Evolutionary conservation across 2,797 vertebrate species (phyloP).

Genomic region (Natrix natrix): DNA sequence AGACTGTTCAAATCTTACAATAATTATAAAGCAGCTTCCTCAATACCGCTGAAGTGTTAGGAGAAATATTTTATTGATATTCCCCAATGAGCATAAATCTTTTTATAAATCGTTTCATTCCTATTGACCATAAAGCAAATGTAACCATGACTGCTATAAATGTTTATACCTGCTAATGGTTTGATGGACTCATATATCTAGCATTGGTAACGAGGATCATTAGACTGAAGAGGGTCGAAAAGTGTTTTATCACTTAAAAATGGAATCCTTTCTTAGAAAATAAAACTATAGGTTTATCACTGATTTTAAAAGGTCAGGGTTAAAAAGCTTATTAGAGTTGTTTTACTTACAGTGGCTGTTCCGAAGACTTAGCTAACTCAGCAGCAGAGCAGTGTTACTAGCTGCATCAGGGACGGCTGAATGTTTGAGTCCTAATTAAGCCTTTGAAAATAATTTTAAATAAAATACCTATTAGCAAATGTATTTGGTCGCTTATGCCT

Average conservation of each 20-base stretch:
- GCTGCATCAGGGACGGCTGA: conserved; percentile 47
- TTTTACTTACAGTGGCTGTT: conserved; percentile 63
- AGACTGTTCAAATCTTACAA: conserved; percentile 54
- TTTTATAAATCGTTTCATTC: conserved; percentile 72
- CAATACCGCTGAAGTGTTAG: conserved; percentile 62
- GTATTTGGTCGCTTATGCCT: background rate
- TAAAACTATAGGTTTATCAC: conserved; percentile 71
- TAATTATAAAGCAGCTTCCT: conserved; percentile 57
- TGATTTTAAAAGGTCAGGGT: conserved; percentile 73
- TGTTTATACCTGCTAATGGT: conserved; percentile 71
- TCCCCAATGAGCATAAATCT: conserved; percentile 64
- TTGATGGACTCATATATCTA: conserved; percentile 69
- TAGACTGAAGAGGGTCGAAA: conserved; percentile 70
- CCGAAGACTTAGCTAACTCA: conserved; percentile 66
- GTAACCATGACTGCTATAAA: conserved; percentile 63
- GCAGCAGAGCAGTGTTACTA: conserved; percentile 55
- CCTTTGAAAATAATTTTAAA: conserved; percentile 42
- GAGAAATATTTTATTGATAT: conserved; percentile 68
- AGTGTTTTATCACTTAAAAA: conserved; percentile 71
- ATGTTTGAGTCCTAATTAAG: conserved; percentile 54
- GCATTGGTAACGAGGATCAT: conserved; percentile 65
- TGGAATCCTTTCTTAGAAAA: conserved; percentile 71
- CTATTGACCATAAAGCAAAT: conserved; percentile 76
- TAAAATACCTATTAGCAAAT: background rate
- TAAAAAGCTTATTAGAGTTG: conserved; percentile 73